Percentiles rank a stretch among this genome's conserved stretches.
Conservation (phyloP, 2,113 vertebrate species). For the Laticauda colubrina region DNA sequence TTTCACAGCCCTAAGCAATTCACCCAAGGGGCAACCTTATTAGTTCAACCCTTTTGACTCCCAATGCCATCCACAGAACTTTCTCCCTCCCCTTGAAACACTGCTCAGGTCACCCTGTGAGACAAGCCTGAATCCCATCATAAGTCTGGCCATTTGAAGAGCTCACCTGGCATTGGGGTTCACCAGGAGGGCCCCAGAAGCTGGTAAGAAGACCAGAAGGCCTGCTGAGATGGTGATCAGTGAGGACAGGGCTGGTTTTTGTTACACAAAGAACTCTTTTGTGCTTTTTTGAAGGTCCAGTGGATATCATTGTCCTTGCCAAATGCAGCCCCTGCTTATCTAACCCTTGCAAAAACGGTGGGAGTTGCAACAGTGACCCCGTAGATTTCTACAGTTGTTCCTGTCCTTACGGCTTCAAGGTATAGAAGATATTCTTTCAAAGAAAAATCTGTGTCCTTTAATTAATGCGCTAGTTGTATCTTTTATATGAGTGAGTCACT, state of each 20-base stretch:
- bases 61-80: background rate
- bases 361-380: constrained; percentile 91
- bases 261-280: constrained; percentile 41
- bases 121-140: background rate
- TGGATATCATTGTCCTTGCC: constrained; percentile 88
- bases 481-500: background rate
- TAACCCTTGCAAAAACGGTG: constrained; percentile 94
- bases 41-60: background rate
- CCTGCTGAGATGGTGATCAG: background rate
- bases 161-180: background rate
- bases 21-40: too few species aligned
- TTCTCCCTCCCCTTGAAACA: background rate
- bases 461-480: background rate
- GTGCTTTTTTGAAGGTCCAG: constrained; percentile 78
- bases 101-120: background rate
- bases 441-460: background rate
- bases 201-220: background rate
- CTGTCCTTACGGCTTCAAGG: constrained; percentile 97
- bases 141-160: background rate
- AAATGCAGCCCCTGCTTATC: constrained; percentile 98
- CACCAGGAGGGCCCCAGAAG: background rate
- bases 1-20: background rate
- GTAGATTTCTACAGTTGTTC: constrained; percentile 95
- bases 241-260: background rate
- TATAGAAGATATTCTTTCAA: constrained; percentile 45